Percentiles rank a stretch among this genome's conserved stretches.
These are phyloP conservation scores for Malacoctenus gilli DNA, from an alignment of 2,797 vertebrate species.

Conservation along the genomic window DNA sequence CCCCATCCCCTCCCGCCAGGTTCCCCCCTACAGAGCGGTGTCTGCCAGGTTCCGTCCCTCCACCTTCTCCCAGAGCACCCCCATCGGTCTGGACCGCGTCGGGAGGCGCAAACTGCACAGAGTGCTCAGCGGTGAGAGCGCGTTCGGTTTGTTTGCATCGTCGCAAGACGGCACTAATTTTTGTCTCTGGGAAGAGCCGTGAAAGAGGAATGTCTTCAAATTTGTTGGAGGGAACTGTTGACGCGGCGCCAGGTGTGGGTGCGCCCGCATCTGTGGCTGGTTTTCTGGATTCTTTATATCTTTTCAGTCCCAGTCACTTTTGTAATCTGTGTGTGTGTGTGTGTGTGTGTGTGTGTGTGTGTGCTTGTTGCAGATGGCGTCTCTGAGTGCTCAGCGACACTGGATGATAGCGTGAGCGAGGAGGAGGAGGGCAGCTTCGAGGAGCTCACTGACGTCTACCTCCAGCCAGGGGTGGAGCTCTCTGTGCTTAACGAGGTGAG, in stretches of 20 bases:
- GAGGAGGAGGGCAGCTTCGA: conserved; percentile 96
- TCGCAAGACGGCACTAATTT: conserved; percentile 7
- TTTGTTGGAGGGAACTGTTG: conserved; percentile 33
- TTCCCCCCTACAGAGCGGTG: conserved; percentile 92
- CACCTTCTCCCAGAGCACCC: conserved; percentile 94
- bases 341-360: too few relatives aligned
- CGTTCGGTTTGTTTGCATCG: too few relatives aligned
- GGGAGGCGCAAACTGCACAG: conserved; percentile 83
- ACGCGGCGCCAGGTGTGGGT: conserved; percentile 20
- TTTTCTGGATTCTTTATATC: conserved; percentile 12
- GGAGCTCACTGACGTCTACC: conserved; percentile 89
- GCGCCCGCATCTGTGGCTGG: conserved; percentile 22
- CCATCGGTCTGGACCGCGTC: conserved; percentile 92
- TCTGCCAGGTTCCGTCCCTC: conserved; percentile 91
- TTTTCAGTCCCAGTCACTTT: conserved; percentile 14
- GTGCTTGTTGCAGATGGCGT: conserved; percentile 83
- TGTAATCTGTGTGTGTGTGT: conserved; percentile 12
- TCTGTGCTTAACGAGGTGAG: conserved; percentile 93
- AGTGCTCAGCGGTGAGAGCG: conserved; percentile 82
- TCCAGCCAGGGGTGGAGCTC: conserved; percentile 91
- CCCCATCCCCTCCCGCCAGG: conserved; percentile 91
- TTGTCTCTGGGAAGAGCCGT: conserved; percentile 41
- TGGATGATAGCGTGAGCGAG: conserved; percentile 94
- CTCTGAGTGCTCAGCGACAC: conserved; percentile 81
- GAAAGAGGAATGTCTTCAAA: conserved; percentile 50